These are phyloP conservation scores for Lepidocyrtinus sp. DNA, from an alignment of 2,888 invertebrate genomes.

Conservation along the genomic window DNA sequence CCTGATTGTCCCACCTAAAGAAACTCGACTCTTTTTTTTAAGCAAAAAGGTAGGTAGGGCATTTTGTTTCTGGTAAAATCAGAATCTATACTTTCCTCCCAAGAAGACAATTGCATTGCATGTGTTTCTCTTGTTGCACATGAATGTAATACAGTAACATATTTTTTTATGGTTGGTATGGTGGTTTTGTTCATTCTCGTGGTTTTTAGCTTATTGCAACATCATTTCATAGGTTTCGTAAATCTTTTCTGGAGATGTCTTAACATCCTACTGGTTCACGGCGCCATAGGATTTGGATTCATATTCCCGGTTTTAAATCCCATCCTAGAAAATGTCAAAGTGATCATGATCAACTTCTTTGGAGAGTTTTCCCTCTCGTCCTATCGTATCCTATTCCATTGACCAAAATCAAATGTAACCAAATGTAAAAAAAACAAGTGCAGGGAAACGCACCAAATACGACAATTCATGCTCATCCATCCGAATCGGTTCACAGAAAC, in stretches of 20 bases:
- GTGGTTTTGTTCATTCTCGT: not conserved
- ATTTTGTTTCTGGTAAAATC: constrained; percentile 16
- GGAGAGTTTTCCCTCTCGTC: constrained; percentile 6
- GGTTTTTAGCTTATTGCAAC: constrained; percentile 6
- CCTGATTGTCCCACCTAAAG: constrained; percentile 70
- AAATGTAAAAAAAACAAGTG: too few relatives aligned
- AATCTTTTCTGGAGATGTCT: too few relatives aligned
- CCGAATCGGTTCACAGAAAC: constrained; percentile 24
- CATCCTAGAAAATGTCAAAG: constrained; percentile 45
- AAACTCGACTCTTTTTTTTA: constrained; percentile 67
- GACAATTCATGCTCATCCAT: constrained; percentile 35
- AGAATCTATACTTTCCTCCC: not conserved
- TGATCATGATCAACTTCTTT: constrained; percentile 23
- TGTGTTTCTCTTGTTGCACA: constrained; percentile 21
- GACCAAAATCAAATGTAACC: too few relatives aligned
- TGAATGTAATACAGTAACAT: not conserved
- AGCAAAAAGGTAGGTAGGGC: constrained; percentile 22
- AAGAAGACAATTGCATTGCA: constrained; percentile 33
- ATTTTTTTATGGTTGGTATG: not conserved
- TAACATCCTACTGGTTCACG: constrained; percentile 11
- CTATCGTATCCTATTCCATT: constrained; percentile 49
- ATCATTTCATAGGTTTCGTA: not conserved
- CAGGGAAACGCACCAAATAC: constrained; percentile 19
- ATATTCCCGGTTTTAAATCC: constrained; percentile 40
- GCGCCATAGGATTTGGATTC: constrained; percentile 33